These are phyloP conservation scores for Falco peregrinus DNA, from an alignment of 2,797 vertebrate genomes.

Conservation along the genomic window DNA sequence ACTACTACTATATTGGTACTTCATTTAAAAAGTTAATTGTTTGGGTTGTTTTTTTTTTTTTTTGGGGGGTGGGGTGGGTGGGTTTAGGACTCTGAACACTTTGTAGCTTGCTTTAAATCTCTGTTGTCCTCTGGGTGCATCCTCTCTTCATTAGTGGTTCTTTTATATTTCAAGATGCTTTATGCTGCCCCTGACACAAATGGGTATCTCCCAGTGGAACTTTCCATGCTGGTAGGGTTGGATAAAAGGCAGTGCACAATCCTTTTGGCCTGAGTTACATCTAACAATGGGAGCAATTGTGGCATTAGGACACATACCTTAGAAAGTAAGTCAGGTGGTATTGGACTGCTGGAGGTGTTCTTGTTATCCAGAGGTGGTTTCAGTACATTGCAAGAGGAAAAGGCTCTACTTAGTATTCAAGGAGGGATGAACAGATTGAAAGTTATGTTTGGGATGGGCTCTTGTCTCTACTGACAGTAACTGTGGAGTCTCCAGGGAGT, in stretches of 20 bases:
- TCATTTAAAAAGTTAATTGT: not conserved
- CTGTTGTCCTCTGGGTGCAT: not conserved
- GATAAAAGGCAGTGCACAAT: not conserved
- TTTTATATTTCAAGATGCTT: not conserved
- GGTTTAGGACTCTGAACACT: not conserved
- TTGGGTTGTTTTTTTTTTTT: not conserved
- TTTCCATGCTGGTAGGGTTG: not conserved
- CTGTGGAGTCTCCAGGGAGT: slow-evolving; percentile 34
- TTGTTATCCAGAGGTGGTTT: not conserved
- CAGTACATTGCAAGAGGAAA: slow-evolving; percentile 6
- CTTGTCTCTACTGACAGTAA: slow-evolving; percentile 53
- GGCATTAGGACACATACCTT: not conserved
- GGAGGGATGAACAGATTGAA: slow-evolving; percentile 60
- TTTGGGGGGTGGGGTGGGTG: not conserved
- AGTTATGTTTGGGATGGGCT: slow-evolving; percentile 55
- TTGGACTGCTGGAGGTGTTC: not conserved
- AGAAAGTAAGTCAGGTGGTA: not conserved
- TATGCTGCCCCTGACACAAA: not conserved
- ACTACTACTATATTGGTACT: not conserved
- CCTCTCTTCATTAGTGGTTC: not conserved
- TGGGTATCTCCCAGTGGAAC: not conserved
- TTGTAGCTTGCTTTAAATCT: not conserved
- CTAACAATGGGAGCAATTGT: not conserved
- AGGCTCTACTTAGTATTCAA: slow-evolving; percentile 31
- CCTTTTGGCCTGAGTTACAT: not conserved